phyloP scores from a whole-genome alignment of 2,113 vertebrate species.

The Cisticola juncidis region DNA sequence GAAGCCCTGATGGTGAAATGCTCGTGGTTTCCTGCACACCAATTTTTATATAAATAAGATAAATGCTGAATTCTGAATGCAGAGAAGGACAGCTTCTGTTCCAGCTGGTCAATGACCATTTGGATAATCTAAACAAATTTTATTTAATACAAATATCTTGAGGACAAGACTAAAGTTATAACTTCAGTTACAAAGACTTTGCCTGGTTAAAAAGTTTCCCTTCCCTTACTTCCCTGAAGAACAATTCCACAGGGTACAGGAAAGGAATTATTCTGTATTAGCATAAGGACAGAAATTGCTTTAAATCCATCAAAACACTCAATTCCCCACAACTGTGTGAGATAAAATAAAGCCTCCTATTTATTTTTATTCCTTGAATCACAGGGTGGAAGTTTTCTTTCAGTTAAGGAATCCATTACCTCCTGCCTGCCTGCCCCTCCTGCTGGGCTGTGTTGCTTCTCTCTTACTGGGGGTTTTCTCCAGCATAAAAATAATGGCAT shows the following conservation, averaged over 20 bases:
- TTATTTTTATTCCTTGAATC: conserved; percentile 16
- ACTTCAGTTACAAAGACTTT: background rate
- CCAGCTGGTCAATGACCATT: background rate
- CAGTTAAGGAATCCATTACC: background rate
- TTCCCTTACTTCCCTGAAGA: background rate
- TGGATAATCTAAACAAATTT: background rate
- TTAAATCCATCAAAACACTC: background rate
- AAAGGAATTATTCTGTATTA: background rate
- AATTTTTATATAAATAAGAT: background rate
- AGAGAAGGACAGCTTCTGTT: background rate
- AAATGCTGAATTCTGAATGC: background rate
- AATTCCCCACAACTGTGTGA: background rate
- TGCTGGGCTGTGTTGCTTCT: background rate
- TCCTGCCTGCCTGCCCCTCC: background rate
- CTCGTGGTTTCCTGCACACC: background rate
- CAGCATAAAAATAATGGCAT: background rate
- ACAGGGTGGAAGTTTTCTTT: background rate
- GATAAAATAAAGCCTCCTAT: conserved; percentile 9
- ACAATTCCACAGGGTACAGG: background rate
- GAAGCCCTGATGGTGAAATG: background rate
- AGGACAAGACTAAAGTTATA: too few relatives aligned
- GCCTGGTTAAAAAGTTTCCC: background rate
- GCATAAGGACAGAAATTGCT: background rate
- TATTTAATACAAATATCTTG: too few relatives aligned
- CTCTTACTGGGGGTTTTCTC: background rate